These are phyloP conservation scores for Andrena bucephala DNA, from an alignment of 2,888 invertebrate species.

Conservation along the genomic window DNA sequence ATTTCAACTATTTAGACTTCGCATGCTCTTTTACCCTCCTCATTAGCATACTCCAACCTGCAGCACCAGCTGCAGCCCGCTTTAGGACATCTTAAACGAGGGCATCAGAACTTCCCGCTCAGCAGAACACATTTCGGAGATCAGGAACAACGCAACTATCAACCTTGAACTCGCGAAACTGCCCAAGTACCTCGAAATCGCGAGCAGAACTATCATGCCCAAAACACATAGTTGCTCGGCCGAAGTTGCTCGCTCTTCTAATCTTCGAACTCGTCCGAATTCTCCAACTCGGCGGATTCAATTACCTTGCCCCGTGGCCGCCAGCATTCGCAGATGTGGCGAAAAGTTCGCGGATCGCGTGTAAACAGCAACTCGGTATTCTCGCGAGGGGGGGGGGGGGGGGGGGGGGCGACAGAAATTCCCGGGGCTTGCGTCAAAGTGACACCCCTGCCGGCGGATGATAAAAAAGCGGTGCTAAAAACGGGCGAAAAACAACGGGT, in stretches of 20 bases:
- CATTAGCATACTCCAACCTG: too few relatives aligned
- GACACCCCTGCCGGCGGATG: conserved; percentile 11
- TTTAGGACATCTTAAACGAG: background rate
- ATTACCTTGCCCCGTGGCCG: background rate
- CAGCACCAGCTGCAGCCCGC: too few relatives aligned
- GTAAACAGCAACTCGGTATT: conserved; percentile 17
- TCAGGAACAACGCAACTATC: background rate
- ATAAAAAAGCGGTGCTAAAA: conserved; percentile 28
- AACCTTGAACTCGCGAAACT: background rate
- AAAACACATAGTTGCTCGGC: background rate
- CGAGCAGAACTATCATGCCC: background rate
- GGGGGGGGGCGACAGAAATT: background rate
- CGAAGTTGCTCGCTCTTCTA: background rate
- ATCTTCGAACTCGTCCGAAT: conserved; percentile 3
- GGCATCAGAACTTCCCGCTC: background rate
- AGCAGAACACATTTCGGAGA: background rate
- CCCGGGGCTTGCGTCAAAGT: conserved; percentile 22
- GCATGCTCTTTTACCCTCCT: too few relatives aligned
- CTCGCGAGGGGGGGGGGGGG: too few relatives aligned
- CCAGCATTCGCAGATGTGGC: background rate
- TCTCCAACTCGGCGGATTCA: background rate
- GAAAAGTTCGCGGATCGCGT: background rate
- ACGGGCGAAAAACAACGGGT: conserved; percentile 33
- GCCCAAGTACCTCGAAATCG: background rate
- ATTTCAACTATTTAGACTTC: too few relatives aligned